Evolutionary conservation across 1,140 invertebrate genomes (phyloP), one percentile per base, ranked within the genome.

Genomic region (Ladona fulva): DNA sequence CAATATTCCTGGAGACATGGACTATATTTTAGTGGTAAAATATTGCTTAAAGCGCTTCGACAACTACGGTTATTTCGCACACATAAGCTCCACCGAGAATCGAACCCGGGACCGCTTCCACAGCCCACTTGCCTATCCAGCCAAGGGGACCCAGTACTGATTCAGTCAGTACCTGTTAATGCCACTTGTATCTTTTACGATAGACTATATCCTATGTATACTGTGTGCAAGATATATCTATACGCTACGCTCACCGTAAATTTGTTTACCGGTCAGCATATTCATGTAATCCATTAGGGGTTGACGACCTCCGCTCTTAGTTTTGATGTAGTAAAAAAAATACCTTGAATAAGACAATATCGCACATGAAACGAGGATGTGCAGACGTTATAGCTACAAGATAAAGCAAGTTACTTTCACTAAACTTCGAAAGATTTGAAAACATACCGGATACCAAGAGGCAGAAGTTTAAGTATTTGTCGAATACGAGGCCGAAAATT

Each of bases 241-340:
- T 66, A 22, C 3, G 14, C 52, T 6, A 19, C 14, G 82, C 84
- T 84, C 86, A 92, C 93, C 93, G 86, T 94, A 94, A 80, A 93
- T 93, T 82, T 91, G 89, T 82, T 90, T 90, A 25, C 90, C 88
- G 79, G 86, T 86, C 80, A 89, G 82, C 81, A 88, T 85, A 78
- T 88, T 86, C 19, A 92, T 82, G 82, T 90, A 91, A 84, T 94
- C 91, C 89, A 94, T 94, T 73, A 92, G 85, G 5, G 90, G 88
- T 78, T 87, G 85, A 80, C 88, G 86, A 75, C 90, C 88, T 83
- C 88, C 86, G 78, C 87, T 84, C 80, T 83, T 85, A 77, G 88
- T 86, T 80, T 87, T 87, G 74, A 89, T 83, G 86, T 91, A 92
- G 82, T 90, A 92, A 76, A 87, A 84, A 19, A 91, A 79, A 85